These are phyloP conservation scores for Toxotes jaculatrix DNA, from an alignment of 2,113 vertebrate species.

Conservation along the genomic window DNA sequence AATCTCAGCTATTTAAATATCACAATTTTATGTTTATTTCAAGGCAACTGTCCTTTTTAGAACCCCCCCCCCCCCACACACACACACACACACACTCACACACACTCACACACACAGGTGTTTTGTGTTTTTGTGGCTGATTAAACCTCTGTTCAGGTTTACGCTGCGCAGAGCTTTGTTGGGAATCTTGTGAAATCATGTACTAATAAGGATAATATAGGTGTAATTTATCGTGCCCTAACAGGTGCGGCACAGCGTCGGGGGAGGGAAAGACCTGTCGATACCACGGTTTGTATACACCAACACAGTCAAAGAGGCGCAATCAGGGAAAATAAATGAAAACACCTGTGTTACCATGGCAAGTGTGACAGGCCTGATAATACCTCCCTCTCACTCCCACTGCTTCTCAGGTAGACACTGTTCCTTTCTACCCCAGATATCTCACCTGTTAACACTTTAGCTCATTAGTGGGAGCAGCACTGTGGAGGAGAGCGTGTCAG, in stretches of 20 bases:
- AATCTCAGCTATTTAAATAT: not conserved
- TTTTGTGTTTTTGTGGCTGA: constrained; percentile 7
- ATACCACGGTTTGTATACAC: not conserved
- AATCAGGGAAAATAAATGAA: not conserved
- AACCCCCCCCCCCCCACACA: no score
- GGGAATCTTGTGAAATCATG: constrained; percentile 11
- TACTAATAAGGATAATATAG: not conserved
- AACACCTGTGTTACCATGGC: not conserved
- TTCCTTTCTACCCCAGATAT: not conserved
- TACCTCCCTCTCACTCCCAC: not conserved
- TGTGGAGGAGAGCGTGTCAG: not conserved
- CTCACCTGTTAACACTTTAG: constrained; percentile 6
- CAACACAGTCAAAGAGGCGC: not conserved
- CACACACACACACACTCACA: no score
- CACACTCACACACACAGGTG: not conserved
- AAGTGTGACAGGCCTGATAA: not conserved
- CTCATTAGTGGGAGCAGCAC: not conserved
- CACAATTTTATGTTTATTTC: no score
- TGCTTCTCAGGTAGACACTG: not conserved
- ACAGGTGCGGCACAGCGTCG: not conserved
- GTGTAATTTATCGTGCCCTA: not conserved
- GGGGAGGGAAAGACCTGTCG: not conserved
- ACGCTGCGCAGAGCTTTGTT: not conserved
- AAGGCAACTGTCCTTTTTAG: not conserved
- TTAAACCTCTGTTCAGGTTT: constrained; percentile 2